phyloP scores from a whole-genome alignment of 2,797 vertebrate species.

The Melanogrammus aeglefinus region DNA sequence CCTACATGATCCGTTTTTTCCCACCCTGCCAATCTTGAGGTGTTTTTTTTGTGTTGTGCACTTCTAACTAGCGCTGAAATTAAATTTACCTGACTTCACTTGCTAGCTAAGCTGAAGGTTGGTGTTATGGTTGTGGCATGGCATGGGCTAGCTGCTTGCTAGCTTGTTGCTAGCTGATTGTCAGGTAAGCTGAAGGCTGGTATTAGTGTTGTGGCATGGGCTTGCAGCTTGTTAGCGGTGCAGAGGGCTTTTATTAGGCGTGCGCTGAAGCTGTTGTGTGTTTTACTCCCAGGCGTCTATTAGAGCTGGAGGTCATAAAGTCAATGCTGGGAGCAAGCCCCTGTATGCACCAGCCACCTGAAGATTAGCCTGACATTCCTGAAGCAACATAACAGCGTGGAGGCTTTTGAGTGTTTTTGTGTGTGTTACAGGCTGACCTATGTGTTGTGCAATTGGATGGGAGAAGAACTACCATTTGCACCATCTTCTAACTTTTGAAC shows the following conservation, averaged over 20 bases:
- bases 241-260: slow-evolving; percentile 34
- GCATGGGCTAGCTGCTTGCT: neutral
- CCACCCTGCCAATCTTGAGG: too few relatives aligned
- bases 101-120: too few relatives aligned
- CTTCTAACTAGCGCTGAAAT: too few relatives aligned
- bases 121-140: too few relatives aligned
- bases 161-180: too few relatives aligned
- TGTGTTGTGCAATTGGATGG: neutral
- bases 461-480: slow-evolving; percentile 19
- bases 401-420: neutral
- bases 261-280: slow-evolving; percentile 30
- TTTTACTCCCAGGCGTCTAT: slow-evolving; percentile 45
- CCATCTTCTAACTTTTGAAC: slow-evolving; percentile 28
- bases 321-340: slow-evolving; percentile 37
- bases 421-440: neutral
- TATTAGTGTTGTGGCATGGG: neutral
- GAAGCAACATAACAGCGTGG: slow-evolving; percentile 6
- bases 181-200: neutral
- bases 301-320: slow-evolving; percentile 41
- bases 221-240: slow-evolving; percentile 19
- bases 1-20: too few relatives aligned
- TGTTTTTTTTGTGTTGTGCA: too few relatives aligned
- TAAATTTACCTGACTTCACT: too few relatives aligned
- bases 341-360: slow-evolving; percentile 58
- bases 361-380: slow-evolving; percentile 67